These are phyloP conservation scores for Tringa solitaria DNA, from an alignment of 2,113 vertebrate species.

Conservation along the genomic window DNA sequence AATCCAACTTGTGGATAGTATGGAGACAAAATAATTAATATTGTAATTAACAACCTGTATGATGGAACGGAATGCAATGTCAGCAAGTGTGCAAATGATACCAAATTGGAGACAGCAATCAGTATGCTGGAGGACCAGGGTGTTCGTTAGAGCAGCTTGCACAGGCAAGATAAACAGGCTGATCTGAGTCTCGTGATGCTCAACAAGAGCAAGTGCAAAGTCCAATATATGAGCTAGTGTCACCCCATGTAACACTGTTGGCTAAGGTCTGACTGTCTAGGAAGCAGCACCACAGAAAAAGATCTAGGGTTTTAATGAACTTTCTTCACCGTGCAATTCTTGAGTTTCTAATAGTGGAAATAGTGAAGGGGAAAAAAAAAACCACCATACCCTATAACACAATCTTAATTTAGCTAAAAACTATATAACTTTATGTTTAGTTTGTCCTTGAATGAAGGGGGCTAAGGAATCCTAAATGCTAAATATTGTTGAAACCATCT, in stretches of 20 bases:
- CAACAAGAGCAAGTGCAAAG: neutral
- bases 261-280: neutral
- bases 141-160: neutral
- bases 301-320: neutral
- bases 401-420: neutral
- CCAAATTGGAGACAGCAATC: neutral
- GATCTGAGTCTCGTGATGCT: neutral
- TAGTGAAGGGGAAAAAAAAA: neutral
- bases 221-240: neutral
- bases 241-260: neutral
- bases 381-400: rapidly evolving
- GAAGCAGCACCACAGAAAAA: neutral
- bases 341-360: neutral
- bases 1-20: neutral
- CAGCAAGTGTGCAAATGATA: neutral
- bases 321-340: neutral
- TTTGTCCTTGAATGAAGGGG: neutral
- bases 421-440: neutral
- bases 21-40: neutral
- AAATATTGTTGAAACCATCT: neutral
- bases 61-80: neutral
- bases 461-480: neutral
- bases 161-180: neutral
- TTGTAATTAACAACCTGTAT: neutral
- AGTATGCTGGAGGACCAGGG: neutral